Evolutionary conservation across 2,888 invertebrate species (phyloP).

Genomic region (Tetrapedia diversipes): DNA sequence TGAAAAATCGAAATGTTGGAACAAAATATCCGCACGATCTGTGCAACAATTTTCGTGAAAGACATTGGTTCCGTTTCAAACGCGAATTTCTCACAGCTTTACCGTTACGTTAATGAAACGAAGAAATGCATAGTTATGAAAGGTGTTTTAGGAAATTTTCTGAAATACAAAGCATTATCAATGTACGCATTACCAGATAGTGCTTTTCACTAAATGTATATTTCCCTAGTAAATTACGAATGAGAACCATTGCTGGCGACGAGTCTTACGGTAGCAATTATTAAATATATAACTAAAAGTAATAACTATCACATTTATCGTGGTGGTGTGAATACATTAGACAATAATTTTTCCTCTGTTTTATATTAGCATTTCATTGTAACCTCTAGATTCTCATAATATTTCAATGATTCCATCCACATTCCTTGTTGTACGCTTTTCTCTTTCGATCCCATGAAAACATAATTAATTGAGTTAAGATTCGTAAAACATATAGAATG

Average conservation of each 20-base stretch:
- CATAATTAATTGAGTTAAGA: too few relatives aligned
- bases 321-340: too few relatives aligned
- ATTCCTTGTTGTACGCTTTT: too few relatives aligned
- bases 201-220: neutral
- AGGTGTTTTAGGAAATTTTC: neutral
- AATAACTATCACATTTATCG: too few relatives aligned
- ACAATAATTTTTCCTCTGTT: too few relatives aligned
- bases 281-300: too few relatives aligned
- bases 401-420: too few relatives aligned
- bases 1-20: neutral
- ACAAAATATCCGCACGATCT: neutral
- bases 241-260: slow-evolving; percentile 55
- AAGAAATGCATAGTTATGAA: slow-evolving; percentile 11
- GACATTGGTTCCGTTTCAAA: neutral
- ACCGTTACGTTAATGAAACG: neutral
- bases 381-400: too few relatives aligned
- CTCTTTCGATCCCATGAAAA: too few relatives aligned
- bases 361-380: too few relatives aligned
- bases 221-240: neutral
- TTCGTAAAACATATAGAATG: too few relatives aligned
- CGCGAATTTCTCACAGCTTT: neutral
- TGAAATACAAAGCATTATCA: slow-evolving; percentile 12
- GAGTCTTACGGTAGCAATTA: slow-evolving; percentile 21
- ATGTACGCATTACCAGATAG: slow-evolving; percentile 37
- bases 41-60: neutral